phyloP scores from a whole-genome alignment of 1,140 invertebrate species.

The Drosophila malerkotliana region DNA sequence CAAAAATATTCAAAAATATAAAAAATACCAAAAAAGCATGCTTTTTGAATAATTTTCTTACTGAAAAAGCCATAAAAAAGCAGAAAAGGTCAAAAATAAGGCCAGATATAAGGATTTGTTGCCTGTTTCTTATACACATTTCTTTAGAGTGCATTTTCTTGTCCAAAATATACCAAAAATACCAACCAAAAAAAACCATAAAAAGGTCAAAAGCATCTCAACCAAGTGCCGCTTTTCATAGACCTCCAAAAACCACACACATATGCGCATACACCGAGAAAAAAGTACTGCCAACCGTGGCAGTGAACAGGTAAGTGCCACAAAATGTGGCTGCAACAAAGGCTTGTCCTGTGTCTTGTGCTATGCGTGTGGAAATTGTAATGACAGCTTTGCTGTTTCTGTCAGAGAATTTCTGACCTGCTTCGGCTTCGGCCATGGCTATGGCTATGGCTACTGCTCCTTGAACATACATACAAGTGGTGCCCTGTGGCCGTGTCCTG shows the following conservation, averaged over 20 bases:
- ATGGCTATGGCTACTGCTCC: neutral
- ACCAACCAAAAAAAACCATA: too few species aligned
- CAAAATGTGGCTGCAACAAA: constrained; percentile 5
- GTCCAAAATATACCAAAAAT: too few species aligned
- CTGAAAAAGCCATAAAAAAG: too few species aligned
- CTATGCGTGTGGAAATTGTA: constrained; percentile 48
- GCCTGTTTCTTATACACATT: too few species aligned
- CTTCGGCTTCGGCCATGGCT: neutral
- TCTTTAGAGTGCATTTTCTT: neutral
- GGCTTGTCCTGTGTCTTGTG: constrained; percentile 17
- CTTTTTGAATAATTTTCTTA: too few species aligned
- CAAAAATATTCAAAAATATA: too few species aligned
- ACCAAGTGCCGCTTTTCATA: constrained; percentile 37
- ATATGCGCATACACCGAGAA: neutral
- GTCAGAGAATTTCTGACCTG: constrained; percentile 2
- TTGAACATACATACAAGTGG: constrained; percentile 5
- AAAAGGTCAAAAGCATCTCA: constrained; percentile 22
- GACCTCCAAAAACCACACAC: constrained; percentile 9
- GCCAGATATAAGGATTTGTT: too few species aligned
- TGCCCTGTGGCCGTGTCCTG: constrained; percentile 26
- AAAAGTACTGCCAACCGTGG: neutral
- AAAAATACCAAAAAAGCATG: too few species aligned
- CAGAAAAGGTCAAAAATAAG: too few species aligned
- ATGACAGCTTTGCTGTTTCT: constrained; percentile 46
- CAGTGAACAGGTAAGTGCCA: constrained; percentile 23